Evolutionary conservation across 1,140 invertebrate species (phyloP).

Genomic region (Lepidurus arcticus): DNA sequence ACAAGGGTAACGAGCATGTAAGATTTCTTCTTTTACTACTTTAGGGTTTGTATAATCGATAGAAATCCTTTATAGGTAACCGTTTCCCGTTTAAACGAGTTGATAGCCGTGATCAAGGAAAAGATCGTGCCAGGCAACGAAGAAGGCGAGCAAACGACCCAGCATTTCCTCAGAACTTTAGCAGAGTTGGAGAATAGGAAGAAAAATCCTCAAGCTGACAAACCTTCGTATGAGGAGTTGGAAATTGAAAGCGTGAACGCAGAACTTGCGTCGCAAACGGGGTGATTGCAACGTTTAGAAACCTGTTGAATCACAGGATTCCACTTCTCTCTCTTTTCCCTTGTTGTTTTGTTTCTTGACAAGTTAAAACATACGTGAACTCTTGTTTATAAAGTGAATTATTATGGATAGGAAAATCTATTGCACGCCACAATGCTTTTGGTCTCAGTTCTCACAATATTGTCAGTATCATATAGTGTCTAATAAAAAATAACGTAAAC

Average conservation of each 20-base stretch:
- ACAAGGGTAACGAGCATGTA: conserved; percentile 82
- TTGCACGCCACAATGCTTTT: conserved; percentile 7
- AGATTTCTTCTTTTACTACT: conserved; percentile 41
- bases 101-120: conserved; percentile 86
- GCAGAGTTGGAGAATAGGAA: conserved; percentile 62
- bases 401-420: conserved; percentile 14
- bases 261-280: background rate
- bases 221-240: conserved; percentile 39
- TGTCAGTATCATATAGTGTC: conserved; percentile 8
- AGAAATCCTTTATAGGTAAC: conserved; percentile 51
- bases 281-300: background rate
- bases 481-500: background rate
- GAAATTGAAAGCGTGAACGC: background rate
- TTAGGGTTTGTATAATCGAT: conserved; percentile 29
- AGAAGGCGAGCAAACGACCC: conserved; percentile 92
- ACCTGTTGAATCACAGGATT: background rate
- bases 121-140: conserved; percentile 81
- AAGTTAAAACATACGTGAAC: background rate
- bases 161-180: conserved; percentile 84
- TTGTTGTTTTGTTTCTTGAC: background rate
- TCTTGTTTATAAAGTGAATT: background rate
- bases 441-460: conserved; percentile 12
- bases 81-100: conserved; percentile 69
- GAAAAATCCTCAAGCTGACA: conserved; percentile 55
- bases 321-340: background rate